phyloP scores from a whole-genome alignment of 2,797 vertebrate genomes.

The Channallabes apus region DNA sequence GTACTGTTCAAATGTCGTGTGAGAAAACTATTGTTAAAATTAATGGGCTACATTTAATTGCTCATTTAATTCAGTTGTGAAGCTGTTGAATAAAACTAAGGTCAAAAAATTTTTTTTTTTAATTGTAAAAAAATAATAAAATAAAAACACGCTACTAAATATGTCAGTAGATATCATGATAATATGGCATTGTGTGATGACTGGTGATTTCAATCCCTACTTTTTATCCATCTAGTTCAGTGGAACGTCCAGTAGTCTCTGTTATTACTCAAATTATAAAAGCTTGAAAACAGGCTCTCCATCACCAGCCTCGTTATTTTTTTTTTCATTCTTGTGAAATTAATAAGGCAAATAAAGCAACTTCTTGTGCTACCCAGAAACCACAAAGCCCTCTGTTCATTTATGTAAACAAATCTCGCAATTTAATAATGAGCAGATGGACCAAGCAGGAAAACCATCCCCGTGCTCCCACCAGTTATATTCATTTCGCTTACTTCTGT shows the following conservation, averaged over 20 bases:
- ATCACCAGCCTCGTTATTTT: neutral
- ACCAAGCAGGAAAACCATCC: neutral
- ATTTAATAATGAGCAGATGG: slow-evolving; percentile 28
- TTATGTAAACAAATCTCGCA: slow-evolving; percentile 11
- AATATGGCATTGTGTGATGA: too few species aligned
- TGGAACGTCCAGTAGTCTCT: neutral
- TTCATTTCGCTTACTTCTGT: neutral
- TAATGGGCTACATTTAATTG: too few species aligned
- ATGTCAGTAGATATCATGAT: too few species aligned
- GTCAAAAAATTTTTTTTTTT: too few species aligned
- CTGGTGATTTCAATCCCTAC: too few species aligned
- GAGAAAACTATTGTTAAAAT: too few species aligned
- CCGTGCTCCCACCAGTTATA: neutral
- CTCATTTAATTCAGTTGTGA: too few species aligned
- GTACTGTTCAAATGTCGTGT: too few species aligned
- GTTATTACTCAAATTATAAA: neutral
- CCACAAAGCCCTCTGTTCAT: slow-evolving; percentile 19
- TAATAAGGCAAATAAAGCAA: slow-evolving; percentile 20
- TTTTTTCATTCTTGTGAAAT: neutral
- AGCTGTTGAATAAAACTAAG: too few species aligned
- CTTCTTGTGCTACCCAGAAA: slow-evolving; percentile 6
- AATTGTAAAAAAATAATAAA: too few species aligned
- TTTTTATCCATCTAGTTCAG: neutral
- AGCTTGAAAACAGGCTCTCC: neutral
- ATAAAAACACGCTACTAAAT: too few species aligned